Evolutionary conservation across 2,113 vertebrate species (phyloP).

Genomic region (Syrrhaptes paradoxus): DNA sequence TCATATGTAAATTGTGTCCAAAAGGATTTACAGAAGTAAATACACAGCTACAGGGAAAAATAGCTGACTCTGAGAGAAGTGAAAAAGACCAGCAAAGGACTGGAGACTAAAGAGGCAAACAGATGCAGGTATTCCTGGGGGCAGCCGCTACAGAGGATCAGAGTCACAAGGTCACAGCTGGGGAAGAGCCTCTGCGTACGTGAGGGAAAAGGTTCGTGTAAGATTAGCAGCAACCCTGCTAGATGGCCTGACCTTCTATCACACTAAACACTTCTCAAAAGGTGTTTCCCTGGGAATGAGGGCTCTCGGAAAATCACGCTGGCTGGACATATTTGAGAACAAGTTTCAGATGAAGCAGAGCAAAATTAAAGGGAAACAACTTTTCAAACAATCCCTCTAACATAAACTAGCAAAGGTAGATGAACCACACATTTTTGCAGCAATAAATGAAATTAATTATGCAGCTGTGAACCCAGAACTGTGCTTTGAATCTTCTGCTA

Average conservation of each 20-base stretch:
- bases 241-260: neutral
- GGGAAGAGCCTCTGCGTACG: neutral
- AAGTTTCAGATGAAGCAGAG: neutral
- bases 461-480: neutral
- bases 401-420: neutral
- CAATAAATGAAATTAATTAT: neutral
- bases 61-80: neutral
- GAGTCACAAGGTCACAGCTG: neutral
- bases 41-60: neutral
- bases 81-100: neutral
- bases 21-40: conserved; percentile 5
- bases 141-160: neutral
- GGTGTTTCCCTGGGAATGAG: neutral
- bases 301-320: neutral
- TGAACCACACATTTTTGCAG: neutral
- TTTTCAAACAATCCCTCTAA: neutral
- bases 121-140: neutral
- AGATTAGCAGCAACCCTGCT: neutral
- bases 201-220: neutral
- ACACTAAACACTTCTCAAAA: neutral
- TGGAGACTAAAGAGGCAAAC: neutral
- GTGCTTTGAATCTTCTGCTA: neutral
- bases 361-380: neutral
- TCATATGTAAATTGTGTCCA: neutral
- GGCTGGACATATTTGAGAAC: neutral